These are phyloP conservation scores for Eupristina koningsbergeri DNA, from an alignment of 1,140 invertebrate genomes.

Conservation along the genomic window DNA sequence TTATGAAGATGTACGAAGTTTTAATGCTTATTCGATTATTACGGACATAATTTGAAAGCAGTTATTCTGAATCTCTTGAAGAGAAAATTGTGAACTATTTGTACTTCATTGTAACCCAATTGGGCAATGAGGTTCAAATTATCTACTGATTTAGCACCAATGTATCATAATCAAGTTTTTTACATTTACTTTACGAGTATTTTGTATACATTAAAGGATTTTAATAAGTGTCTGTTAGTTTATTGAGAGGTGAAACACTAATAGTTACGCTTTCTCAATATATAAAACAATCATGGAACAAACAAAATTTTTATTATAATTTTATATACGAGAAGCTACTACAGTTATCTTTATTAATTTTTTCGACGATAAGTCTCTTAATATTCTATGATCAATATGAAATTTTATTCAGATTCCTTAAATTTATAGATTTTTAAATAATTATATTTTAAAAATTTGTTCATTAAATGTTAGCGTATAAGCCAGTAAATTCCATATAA, in stretches of 20 bases:
- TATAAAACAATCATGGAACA: neutral
- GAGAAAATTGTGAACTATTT: neutral
- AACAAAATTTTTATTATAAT: neutral
- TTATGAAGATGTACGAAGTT: neutral
- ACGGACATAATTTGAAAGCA: neutral
- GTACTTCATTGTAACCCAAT: neutral
- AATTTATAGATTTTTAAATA: neutral
- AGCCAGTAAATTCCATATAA: neutral
- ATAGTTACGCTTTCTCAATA: too few species aligned
- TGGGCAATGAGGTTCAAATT: conserved; percentile 15
- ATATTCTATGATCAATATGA: neutral
- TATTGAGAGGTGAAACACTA: neutral
- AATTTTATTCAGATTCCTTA: neutral
- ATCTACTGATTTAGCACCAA: conserved; percentile 51
- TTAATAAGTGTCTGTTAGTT: neutral
- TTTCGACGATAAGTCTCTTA: neutral
- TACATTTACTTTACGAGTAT: neutral
- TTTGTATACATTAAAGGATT: neutral
- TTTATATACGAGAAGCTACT: neutral
- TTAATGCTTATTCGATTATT: neutral
- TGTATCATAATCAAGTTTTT: conserved; percentile 40
- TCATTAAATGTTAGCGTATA: neutral
- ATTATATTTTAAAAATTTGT: neutral
- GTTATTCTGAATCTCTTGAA: neutral
- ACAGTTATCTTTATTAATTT: neutral